phyloP scores from a whole-genome alignment of 1,140 invertebrate genomes.

The Ceratitis capitata region DNA sequence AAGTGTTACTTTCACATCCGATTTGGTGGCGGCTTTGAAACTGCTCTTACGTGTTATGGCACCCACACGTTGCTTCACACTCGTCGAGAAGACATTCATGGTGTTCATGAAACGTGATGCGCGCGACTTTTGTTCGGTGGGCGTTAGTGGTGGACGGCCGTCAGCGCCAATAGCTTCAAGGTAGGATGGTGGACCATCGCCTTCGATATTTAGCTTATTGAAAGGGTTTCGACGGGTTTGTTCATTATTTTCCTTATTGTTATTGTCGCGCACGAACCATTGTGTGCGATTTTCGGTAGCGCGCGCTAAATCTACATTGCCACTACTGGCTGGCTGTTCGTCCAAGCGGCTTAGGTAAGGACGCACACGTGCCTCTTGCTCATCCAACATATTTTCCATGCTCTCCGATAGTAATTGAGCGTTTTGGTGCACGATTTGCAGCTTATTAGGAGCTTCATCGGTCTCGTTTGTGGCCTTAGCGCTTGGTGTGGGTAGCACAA shows the following conservation, averaged over 20 bases:
- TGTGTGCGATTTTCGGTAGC: conserved; percentile 54
- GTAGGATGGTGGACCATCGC: conserved; percentile 61
- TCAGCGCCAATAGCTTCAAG: conserved; percentile 57
- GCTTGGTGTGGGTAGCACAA: conserved; percentile 42
- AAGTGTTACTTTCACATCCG: conserved; percentile 52
- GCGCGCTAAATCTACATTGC: conserved; percentile 48
- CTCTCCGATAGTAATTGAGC: conserved; percentile 56
- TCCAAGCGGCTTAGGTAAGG: conserved; percentile 51
- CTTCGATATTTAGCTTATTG: conserved; percentile 48
- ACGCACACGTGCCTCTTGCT: conserved; percentile 47
- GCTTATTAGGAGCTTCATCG: neutral
- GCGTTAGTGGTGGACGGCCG: neutral
- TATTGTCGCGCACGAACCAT: conserved; percentile 55
- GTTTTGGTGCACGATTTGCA: conserved; percentile 62
- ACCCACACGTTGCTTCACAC: conserved; percentile 56
- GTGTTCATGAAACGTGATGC: conserved; percentile 52
- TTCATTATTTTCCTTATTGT: conserved; percentile 32
- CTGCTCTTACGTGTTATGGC: conserved; percentile 58
- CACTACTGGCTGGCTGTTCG: conserved; percentile 43
- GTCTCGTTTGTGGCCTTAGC: neutral
- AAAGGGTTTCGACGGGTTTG: conserved; percentile 41
- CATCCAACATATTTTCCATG: conserved; percentile 55
- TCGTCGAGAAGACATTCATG: conserved; percentile 54
- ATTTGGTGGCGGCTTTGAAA: conserved; percentile 49
- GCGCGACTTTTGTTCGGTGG: conserved; percentile 45